Evolutionary conservation across 1,140 invertebrate genomes (phyloP).

Genomic region (Hydropsyche tenuis): DNA sequence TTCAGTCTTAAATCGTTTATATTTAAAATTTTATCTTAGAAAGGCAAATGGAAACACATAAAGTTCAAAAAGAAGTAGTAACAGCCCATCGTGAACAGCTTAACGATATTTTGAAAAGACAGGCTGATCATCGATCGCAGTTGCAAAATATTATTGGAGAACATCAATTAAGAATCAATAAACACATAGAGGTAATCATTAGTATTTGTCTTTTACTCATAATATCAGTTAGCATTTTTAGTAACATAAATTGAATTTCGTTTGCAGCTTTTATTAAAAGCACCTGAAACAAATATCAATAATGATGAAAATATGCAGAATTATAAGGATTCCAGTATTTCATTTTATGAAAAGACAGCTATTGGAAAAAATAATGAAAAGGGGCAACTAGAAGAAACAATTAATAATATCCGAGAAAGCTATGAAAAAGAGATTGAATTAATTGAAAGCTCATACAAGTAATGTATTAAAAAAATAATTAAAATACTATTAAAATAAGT

Average conservation of each 20-base stretch:
- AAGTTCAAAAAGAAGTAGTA: conserved; percentile 57
- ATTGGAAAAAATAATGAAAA: background rate
- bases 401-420: conserved; percentile 59
- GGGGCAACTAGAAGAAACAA: conserved; percentile 56
- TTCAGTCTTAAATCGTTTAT: conserved; percentile 8
- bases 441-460: conserved; percentile 62
- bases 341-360: background rate
- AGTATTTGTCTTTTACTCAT: background rate
- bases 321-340: too few species aligned
- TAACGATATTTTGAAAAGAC: conserved; percentile 56
- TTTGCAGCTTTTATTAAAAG: too few species aligned
- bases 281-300: background rate
- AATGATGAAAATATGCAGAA: background rate
- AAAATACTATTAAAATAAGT: background rate
- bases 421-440: conserved; percentile 62
- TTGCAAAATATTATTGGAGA: conserved; percentile 59
- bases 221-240: background rate
- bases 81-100: conserved; percentile 56
- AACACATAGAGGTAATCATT: conserved; percentile 57
- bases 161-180: conserved; percentile 60
- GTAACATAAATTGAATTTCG: too few species aligned
- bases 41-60: conserved; percentile 58
- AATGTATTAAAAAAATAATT: conserved; percentile 31
- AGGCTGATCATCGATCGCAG: conserved; percentile 56
- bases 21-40: conserved; percentile 48